A percentile compares a stretch with the other conserved stretches of the same genome.
phyloP scores from a whole-genome alignment of 2,888 invertebrate species.

The Heliconius sara region DNA sequence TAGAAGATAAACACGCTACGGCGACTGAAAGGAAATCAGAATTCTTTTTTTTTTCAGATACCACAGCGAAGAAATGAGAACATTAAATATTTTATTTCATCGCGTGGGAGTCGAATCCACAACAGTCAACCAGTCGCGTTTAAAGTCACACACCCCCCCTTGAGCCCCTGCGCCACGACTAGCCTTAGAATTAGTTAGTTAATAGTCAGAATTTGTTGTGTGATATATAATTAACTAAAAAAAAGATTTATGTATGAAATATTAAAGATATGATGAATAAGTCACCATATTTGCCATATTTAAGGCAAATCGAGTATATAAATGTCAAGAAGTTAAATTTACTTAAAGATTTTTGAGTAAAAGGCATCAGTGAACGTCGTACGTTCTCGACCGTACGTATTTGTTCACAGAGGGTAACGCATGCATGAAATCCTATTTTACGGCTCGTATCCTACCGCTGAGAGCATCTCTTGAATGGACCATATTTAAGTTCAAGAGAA shows the following conservation, averaged over 20 bases:
- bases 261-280: not conserved
- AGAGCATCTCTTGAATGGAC: constrained; percentile 80
- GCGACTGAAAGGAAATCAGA: not conserved
- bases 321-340: constrained; percentile 20
- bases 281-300: not conserved
- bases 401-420: constrained; percentile 81
- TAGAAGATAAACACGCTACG: constrained; percentile 45
- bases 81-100: too few species aligned
- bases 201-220: too few species aligned
- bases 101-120: too few species aligned
- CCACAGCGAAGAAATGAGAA: not conserved
- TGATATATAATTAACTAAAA: not conserved
- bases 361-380: constrained; percentile 75
- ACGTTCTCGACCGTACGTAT: constrained; percentile 76
- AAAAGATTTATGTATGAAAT: not conserved
- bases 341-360: constrained; percentile 32
- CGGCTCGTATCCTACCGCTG: constrained; percentile 80
- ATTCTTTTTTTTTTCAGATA: not conserved
- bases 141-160: too few species aligned
- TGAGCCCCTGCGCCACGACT: too few species aligned
- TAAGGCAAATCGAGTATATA: constrained; percentile 13
- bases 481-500: constrained; percentile 67
- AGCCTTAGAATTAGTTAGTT: too few species aligned
- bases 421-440: constrained; percentile 84
- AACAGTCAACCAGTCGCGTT: too few species aligned